These are phyloP conservation scores for Bucorvus abyssinicus DNA, from an alignment of 2,797 vertebrate species.

Conservation along the genomic window DNA sequence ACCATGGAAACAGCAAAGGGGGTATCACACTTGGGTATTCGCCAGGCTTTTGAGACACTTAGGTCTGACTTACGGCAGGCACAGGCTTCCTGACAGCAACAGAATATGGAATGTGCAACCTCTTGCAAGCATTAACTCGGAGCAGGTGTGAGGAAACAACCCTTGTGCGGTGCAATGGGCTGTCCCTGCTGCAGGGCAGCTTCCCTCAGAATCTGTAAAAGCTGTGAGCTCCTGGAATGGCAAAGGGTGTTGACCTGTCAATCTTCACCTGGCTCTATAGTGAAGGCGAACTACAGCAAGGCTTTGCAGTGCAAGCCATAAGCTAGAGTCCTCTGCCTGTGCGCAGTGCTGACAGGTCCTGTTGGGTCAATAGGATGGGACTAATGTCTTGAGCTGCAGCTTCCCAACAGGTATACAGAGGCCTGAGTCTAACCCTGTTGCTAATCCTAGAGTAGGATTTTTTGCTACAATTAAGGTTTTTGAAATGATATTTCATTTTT, in stretches of 20 bases:
- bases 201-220: background rate
- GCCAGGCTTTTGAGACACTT: background rate
- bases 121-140: background rate
- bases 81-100: background rate
- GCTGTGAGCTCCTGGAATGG: background rate
- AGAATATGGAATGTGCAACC: background rate
- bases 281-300: background rate
- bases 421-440: background rate
- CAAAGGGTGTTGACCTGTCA: background rate
- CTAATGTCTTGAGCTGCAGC: background rate
- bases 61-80: background rate
- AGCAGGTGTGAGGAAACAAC: background rate
- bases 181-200: fast-evolving
- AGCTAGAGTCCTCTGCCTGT: background rate
- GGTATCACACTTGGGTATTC: background rate
- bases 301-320: background rate
- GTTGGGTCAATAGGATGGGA: background rate
- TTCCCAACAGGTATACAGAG: background rate
- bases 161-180: background rate
- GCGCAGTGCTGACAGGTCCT: too few species aligned
- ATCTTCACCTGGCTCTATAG: background rate
- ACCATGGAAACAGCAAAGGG: background rate
- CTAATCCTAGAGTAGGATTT: background rate
- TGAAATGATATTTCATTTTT: background rate
- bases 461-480: background rate